Evolutionary conservation across 2,113 vertebrate species (phyloP), one percentile per base, ranked within the genome.

Genomic region (Dromaius novaehollandiae): DNA sequence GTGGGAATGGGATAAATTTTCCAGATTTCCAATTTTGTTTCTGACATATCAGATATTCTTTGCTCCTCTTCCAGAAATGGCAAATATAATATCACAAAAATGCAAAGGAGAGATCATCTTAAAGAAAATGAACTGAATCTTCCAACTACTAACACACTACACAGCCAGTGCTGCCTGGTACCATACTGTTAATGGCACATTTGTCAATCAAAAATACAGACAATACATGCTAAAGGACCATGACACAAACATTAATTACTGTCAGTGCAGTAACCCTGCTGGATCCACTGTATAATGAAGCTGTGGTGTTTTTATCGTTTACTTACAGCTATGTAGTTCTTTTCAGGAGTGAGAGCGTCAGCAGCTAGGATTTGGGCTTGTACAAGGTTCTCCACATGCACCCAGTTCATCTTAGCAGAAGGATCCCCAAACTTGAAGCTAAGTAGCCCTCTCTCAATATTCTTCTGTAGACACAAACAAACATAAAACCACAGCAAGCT

Each of bases 321-420:
- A 98, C 99, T 99, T 97, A 99, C 99, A 34, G 99, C 98, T n/a
- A 99, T 95, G 11, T 97, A 98, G 93, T 89, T 97, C 97, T 96
- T 99, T 78, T 97, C 96, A 1, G 71, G 36, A 0, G 98, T 99
- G 70, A 99, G 99, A 5, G 98, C 99, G 46, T 99, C 98, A 0
- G 99, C 99, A 1, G 99, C 99, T 48, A 99, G 97, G 42, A 98
- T 82, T 28, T 99, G 99, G 7, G 98, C 99, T 97, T 98, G 97
- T 25, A 99, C 98, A 92, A 99, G 98, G 90, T 99, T 99, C 30
- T 98, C 97, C 18, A 99, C 98, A 0, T 99, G 99, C 2, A 99
- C 99, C 99, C 99, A 99, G 98, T 99, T 99, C 98, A 99, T 99
- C 90, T 88, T 86, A 25, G 98, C 97, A 42, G 30, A 58, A 19